Evolutionary conservation across 53 echinoderm and acorn worm genomes (phyloP).

Genomic region (Zoroaster sp.): DNA sequence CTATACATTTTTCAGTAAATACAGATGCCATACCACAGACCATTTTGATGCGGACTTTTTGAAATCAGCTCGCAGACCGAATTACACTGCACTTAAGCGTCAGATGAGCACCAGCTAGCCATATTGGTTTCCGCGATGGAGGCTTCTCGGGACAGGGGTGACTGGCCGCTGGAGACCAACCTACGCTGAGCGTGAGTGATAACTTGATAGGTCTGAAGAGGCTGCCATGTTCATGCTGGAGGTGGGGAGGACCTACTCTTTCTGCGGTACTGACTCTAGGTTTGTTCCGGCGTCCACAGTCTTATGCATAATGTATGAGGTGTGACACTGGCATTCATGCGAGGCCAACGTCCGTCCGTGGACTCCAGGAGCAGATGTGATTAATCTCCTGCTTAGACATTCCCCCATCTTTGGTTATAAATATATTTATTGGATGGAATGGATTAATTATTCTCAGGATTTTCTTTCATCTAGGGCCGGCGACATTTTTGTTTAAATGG

Average conservation of each 20-base stretch:
- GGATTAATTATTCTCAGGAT: conserved; percentile 4
- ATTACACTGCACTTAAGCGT: conserved; percentile 22
- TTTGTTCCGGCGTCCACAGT: not conserved
- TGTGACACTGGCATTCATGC: not conserved
- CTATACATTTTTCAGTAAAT: too few species aligned
- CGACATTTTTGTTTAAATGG: not conserved
- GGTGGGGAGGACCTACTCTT: not conserved
- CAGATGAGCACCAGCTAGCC: not conserved
- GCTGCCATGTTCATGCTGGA: conserved; percentile 4
- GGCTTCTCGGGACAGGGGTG: conserved; percentile 24
- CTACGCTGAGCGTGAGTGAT: conserved; percentile 16
- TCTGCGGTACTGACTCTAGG: not conserved
- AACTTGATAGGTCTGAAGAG: conserved; percentile 42
- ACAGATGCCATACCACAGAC: not conserved
- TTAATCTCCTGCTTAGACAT: not conserved
- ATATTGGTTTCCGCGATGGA: not conserved
- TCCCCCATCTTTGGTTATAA: not conserved
- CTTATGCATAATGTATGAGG: conserved; percentile 25
- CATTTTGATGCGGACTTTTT: not conserved
- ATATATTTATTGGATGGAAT: not conserved
- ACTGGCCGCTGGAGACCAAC: conserved; percentile 33
- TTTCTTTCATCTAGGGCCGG: not conserved
- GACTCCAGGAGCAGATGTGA: not conserved
- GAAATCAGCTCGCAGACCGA: not conserved
- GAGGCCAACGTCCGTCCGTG: conserved; percentile 24